Evolutionary conservation across 2,113 vertebrate genomes (phyloP), one percentile per base, ranked within the genome.

Genomic region (Rhabdomys dilectus): DNA sequence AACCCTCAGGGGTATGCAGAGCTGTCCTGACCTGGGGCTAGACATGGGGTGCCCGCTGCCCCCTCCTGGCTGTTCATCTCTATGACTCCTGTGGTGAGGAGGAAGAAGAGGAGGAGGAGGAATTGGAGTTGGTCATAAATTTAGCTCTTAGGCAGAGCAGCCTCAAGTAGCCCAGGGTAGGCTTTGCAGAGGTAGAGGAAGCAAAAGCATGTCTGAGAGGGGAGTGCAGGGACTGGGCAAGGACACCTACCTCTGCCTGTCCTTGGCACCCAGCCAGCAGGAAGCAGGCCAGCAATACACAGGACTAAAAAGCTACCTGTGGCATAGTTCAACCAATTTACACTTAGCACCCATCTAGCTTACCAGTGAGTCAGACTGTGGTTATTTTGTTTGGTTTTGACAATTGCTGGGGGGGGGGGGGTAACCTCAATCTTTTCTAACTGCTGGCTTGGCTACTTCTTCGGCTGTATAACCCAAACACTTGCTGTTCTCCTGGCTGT

Each of bases 241-340:
- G 11, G 0, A 56, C 1, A 1, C n/a, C 84, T 29, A 4, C 29
- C 53, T 60, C 62, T 78, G 70, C 64, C 88, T 53, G 15, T 42
- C 1, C 0, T 8, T 39, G 13, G 29, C 31, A 6, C n/a, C 62
- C 56, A 1, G 15, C 73, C 8, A 42, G 34, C 45, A 22, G 53
- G 31, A 17, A 94, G 75, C 92, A 94, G 29, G 81, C 91, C 84
- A 80, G 85, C 72, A 94, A 91, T 31, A 29, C 36, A 17, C 68
- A 89, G 81, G 80, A 94, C 93, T 80, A 96, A 87, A 34, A 80
- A 73, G 80, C 62, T 11, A 7, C 68, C 42, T 84, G 66, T 31
- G 11, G 15, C 4, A 5, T 36, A 17, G 31, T 16, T 68, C 29
- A 68, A 68, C 29, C 64, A 66, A 31, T 66, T 66, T 66, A 66